Conservation (phyloP, 2,113 vertebrate species). For the Megaceryle maxima region DNA sequence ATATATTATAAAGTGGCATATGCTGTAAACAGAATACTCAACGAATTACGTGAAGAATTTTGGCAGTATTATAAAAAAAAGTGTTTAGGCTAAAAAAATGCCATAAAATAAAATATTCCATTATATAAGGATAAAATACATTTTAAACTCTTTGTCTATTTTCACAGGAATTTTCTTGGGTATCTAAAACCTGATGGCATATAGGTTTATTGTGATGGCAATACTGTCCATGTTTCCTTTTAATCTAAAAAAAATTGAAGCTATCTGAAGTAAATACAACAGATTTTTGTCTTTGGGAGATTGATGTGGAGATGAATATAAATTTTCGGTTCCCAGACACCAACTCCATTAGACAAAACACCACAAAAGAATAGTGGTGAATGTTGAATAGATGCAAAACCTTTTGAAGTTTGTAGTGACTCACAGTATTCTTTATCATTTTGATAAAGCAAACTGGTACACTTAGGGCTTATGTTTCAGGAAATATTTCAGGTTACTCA, state of each 20-base stretch:
- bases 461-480: not conserved
- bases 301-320: not conserved
- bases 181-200: not conserved
- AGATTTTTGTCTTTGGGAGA: accelerated
- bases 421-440: not conserved
- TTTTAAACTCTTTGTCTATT: not conserved
- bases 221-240: not conserved
- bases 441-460: not conserved
- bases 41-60: not conserved
- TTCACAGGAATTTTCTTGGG: not conserved
- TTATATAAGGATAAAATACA: not conserved
- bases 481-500: not conserved
- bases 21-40: not conserved
- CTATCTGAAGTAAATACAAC: not conserved
- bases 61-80: not conserved
- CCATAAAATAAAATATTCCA: not conserved
- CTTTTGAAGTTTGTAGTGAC: not conserved
- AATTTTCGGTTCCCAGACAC: not conserved
- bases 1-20: not conserved
- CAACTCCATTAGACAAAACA: not conserved
- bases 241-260: not conserved
- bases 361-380: not conserved
- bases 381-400: not conserved
- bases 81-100: not conserved
- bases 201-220: not conserved